These are phyloP conservation scores for Drosophila suzukii DNA, from an alignment of 1,140 invertebrate species.

Conservation along the genomic window DNA sequence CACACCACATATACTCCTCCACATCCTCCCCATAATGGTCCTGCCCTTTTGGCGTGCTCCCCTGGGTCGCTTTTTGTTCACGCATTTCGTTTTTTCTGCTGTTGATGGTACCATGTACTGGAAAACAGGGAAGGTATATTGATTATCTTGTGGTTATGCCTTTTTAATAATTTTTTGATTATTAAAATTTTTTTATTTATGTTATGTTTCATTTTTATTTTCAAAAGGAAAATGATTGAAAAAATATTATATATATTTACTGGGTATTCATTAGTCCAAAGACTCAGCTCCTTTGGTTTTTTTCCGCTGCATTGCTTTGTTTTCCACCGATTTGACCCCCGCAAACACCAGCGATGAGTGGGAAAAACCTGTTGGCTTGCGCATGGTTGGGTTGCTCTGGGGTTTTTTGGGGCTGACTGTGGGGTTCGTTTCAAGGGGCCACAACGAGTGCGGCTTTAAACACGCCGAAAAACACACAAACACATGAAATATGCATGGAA, in stretches of 20 bases:
- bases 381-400: slow-evolving; percentile 28
- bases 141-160: neutral
- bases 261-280: slow-evolving; percentile 9
- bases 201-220: no score
- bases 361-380: slow-evolving; percentile 52
- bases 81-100: slow-evolving; percentile 41
- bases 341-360: slow-evolving; percentile 35
- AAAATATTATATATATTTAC: no score
- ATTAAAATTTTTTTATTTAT: neutral
- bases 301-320: slow-evolving; percentile 31
- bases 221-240: no score
- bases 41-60: slow-evolving; percentile 30
- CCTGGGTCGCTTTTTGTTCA: slow-evolving; percentile 47
- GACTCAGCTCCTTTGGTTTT: slow-evolving; percentile 2
- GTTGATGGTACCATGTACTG: neutral
- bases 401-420: slow-evolving; percentile 11
- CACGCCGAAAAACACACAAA: slow-evolving; percentile 54
- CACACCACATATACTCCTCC: neutral
- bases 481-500: slow-evolving; percentile 74
- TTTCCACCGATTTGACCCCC: slow-evolving; percentile 35
- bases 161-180: neutral
- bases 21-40: slow-evolving; percentile 13
- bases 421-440: slow-evolving; percentile 30
- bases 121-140: neutral
- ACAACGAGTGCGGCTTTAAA: slow-evolving; percentile 61